Conservation (phyloP, 2,113 vertebrate genomes). For the Thymallus thymallus region DNA sequence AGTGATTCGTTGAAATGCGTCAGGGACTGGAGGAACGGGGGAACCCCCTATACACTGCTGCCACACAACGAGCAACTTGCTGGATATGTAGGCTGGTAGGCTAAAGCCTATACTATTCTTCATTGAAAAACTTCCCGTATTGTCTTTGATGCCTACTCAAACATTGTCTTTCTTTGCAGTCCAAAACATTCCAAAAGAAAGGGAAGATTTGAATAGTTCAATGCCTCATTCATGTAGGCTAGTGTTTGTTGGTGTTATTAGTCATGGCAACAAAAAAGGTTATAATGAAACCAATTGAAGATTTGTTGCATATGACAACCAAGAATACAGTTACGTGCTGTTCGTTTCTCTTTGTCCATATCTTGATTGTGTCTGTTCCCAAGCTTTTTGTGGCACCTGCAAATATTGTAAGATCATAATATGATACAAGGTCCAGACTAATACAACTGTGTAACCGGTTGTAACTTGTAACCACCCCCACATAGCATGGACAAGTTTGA, state of each 20-base stretch:
- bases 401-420: not conserved
- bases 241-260: no score
- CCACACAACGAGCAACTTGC: no score
- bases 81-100: not conserved
- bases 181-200: no score
- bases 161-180: not conserved
- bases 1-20: not conserved
- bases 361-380: not conserved
- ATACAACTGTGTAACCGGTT: not conserved
- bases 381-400: not conserved
- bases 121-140: not conserved
- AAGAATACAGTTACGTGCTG: conserved; percentile 1
- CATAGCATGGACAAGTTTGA: not conserved
- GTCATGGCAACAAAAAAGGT: no score
- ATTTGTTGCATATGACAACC: conserved; percentile 1
- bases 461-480: not conserved
- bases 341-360: not conserved
- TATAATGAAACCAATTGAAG: no score
- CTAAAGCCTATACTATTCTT: not conserved
- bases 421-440: not conserved
- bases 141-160: not conserved
- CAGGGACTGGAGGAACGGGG: not conserved
- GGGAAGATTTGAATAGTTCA: not conserved
- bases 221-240: not conserved
- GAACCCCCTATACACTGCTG: not conserved